Evolutionary conservation across 2,113 vertebrate genomes (phyloP).

Genomic region (Microtus ochrogaster): DNA sequence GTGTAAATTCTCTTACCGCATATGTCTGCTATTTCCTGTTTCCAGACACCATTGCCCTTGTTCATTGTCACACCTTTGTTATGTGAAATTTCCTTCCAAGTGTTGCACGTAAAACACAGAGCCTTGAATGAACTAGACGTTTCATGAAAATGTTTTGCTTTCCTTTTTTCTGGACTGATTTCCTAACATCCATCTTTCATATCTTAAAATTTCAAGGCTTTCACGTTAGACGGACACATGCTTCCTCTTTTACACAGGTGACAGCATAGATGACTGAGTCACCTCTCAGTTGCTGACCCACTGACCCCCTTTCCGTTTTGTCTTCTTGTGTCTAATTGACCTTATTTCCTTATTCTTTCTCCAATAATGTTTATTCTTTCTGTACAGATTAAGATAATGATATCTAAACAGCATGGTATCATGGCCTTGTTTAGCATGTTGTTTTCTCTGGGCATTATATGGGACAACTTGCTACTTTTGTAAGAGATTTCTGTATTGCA

Average conservation of each 20-base stretch:
- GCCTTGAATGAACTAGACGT: neutral
- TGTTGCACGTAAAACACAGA: slow-evolving; percentile 21
- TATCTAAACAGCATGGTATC: neutral
- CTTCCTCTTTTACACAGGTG: neutral
- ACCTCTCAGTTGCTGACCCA: neutral
- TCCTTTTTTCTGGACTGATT: neutral
- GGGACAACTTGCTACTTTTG: neutral
- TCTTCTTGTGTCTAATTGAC: neutral
- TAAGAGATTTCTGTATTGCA: neutral
- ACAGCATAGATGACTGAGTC: neutral
- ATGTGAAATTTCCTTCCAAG: neutral
- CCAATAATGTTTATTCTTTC: neutral
- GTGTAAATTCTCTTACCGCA: slow-evolving; percentile 14
- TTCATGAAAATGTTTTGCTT: neutral
- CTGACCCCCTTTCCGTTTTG: neutral
- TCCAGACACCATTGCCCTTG: neutral
- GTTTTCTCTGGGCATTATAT: neutral
- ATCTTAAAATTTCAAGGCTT: slow-evolving; percentile 4
- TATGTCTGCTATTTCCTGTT: neutral
- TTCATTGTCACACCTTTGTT: neutral
- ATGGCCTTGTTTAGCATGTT: neutral
- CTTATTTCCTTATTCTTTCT: neutral
- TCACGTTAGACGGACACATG: neutral
- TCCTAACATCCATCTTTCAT: neutral
- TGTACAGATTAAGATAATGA: neutral